Evolutionary conservation across 1,140 invertebrate species (phyloP), one percentile per base, ranked within the genome.

Genomic region (Zaprionus inermis): DNA sequence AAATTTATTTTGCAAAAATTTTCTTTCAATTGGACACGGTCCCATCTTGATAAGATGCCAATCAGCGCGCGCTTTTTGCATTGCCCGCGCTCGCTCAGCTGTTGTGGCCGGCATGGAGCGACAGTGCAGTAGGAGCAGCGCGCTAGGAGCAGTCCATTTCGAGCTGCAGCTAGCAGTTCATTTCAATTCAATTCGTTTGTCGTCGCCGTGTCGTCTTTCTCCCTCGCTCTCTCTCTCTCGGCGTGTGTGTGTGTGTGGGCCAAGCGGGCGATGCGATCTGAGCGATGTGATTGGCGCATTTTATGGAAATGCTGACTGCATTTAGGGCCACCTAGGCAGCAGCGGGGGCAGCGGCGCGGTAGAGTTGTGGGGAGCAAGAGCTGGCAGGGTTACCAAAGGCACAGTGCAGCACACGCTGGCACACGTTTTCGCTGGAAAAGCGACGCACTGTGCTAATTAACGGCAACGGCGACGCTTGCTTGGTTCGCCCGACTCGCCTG

Each of bases 31-130:
- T 90, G 88, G 88, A 90, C 86, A 86, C 72, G 86, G 82, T 81
- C 88, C 88, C 88, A 90, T 90, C 88, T 83, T 82, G 88, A 90
- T 90, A 90, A 90, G 86, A 90, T 90, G 86, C 76, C 86, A 90
- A 90, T 90, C 86, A 85, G 82, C 88, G 82, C 88, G 82, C 82
- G 71, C 84, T 72, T 78, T 83, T 83, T 89, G 69, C 69, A 70
- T 63, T 86, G 73, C 72, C 79, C 61, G 67, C 36, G 63, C 65
- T 63, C 54, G 46, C 12, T 28, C n/a, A 49, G 38, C 38, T 44
- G 38, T 44, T 32, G 24, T 28, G 24, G 3, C 24, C 24, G 24
- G 24, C 1, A 28, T 28, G 24, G 24, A 28, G 5, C 24, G 24
- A 28, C 24, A 5, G 3, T 28, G 24, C 24, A 28, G 24, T 28